phyloP scores from a whole-genome alignment of 1,140 invertebrate species.

The Batillaria attramentaria region DNA sequence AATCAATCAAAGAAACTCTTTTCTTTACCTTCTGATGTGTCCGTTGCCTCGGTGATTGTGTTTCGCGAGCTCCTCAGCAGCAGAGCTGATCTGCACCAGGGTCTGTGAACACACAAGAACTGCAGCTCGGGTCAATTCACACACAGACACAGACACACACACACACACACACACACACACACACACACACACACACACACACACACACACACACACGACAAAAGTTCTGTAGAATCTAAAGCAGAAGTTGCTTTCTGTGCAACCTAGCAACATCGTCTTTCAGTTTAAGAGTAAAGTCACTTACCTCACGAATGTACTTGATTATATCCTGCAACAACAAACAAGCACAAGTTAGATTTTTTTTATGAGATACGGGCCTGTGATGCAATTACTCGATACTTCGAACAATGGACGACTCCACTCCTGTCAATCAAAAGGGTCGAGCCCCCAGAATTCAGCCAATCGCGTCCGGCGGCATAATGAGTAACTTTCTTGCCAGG shows the following conservation, averaged over 20 bases:
- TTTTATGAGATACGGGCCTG: no score
- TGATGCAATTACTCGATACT: no score
- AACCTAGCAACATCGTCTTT: neutral
- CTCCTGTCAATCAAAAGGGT: no score
- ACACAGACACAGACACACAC: conserved; percentile 29
- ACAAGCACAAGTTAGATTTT: neutral
- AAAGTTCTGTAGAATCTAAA: no score
- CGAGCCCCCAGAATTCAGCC: no score
- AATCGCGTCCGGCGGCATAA: no score
- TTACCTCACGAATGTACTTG: conserved; percentile 56
- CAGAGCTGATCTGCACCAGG: conserved; percentile 25
- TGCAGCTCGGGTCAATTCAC: neutral
- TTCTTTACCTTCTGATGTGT: conserved; percentile 23
- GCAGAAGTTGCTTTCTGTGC: neutral
- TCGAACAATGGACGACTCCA: no score
- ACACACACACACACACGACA: neutral
- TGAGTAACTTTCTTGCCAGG: no score
- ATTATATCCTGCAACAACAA: conserved; percentile 48
- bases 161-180: neutral
- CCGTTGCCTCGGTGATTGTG: neutral
- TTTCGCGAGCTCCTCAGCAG: conserved; percentile 35
- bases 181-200: conserved; percentile 30
- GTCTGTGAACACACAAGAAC: conserved; percentile 25
- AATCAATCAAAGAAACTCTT: no score
- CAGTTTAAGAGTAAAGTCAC: neutral